A percentile compares a stretch with the other conserved stretches of the same genome.
These are phyloP conservation scores for Popillia japonica DNA, from an alignment of 1,140 invertebrate species.

Conservation along the genomic window DNA sequence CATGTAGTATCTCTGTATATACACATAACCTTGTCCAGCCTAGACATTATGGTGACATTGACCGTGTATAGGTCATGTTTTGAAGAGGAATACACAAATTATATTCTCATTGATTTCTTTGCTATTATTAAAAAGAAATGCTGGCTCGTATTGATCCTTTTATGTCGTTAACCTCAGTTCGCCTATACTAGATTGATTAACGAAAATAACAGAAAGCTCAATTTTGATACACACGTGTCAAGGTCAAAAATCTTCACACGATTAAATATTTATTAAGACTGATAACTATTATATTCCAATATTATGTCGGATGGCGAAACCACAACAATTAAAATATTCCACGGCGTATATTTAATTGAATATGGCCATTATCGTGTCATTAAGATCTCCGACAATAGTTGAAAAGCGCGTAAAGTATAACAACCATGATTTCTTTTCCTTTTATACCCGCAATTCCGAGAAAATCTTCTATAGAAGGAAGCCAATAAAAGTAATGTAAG, in stretches of 20 bases:
- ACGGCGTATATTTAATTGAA: slow-evolving; percentile 27
- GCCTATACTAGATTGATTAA: not conserved
- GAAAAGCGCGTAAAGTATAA: slow-evolving; percentile 33
- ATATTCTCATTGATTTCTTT: not conserved
- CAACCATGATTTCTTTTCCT: slow-evolving; percentile 33
- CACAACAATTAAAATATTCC: slow-evolving; percentile 34
- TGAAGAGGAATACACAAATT: not conserved
- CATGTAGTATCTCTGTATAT: too few species aligned
- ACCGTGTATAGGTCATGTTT: too few species aligned
- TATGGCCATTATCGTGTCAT: slow-evolving; percentile 34
- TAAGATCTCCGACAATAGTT: slow-evolving; percentile 26
- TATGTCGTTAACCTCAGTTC: slow-evolving; percentile 5
- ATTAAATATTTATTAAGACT: slow-evolving; percentile 33
- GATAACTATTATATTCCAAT: slow-evolving; percentile 33
- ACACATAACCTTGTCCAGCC: too few species aligned
- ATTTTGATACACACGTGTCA: slow-evolving; percentile 24
- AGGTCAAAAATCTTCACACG: slow-evolving; percentile 25
- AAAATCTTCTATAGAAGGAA: slow-evolving; percentile 30
- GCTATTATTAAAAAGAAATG: not conserved
- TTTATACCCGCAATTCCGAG: slow-evolving; percentile 16
- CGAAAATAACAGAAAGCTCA: slow-evolving; percentile 8
- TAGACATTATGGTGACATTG: too few species aligned
- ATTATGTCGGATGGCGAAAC: slow-evolving; percentile 31
- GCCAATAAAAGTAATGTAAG: slow-evolving; percentile 30
- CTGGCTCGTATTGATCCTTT: not conserved